Evolutionary conservation across 2,888 invertebrate genomes (phyloP), one percentile per base, ranked within the genome.

Genomic region (Erynnis tages): DNA sequence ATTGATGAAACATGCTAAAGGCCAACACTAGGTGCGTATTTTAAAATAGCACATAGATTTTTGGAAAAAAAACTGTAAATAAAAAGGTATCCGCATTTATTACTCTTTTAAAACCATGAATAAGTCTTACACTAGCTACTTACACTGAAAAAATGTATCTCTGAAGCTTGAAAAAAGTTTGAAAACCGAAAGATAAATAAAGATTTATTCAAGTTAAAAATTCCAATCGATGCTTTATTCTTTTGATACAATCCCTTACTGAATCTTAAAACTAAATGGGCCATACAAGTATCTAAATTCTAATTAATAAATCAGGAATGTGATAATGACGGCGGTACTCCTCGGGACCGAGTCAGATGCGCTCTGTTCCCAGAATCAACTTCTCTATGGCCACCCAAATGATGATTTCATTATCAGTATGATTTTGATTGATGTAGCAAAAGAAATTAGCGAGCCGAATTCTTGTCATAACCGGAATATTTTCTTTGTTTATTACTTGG

Each of bases 331-430:
- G 70, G 69, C 65, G 76, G 72, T 68, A 76, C 76, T 71, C 74
- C 73, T 76, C 66, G 69, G 65, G 69, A 66, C 62, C 34, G 56
- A 46, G 49, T 60, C 58, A 61, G 73, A 65, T 88, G 86, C 84
- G 47, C 53, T 60, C 59, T 62, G 75, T 88, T 88, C 88, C 79
- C 57, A 63, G 88, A 87, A 87, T 56, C 65, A 67, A 68, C 71
- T 76, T 79, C 79, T 86, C 84, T 86, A 88, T 83, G 88, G 85
- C 89, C 89, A 88, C 88, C 89, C 89, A 87, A 86, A 87, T 88
- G 88, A 88, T 89, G 88, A 86, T 88, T 88, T 88, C 84, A 89
- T 89, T 88, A 89, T 87, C 85, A 76, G 84, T 87, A 88, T 88
- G 87, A 88, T 89, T 88, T 89, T 89, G 89, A 89, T 89, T 88